Base-by-base conservation (phyloP, 30 jellyfish, hydroid and myxozoan genomes). In the Hydra vulgaris region DNA sequence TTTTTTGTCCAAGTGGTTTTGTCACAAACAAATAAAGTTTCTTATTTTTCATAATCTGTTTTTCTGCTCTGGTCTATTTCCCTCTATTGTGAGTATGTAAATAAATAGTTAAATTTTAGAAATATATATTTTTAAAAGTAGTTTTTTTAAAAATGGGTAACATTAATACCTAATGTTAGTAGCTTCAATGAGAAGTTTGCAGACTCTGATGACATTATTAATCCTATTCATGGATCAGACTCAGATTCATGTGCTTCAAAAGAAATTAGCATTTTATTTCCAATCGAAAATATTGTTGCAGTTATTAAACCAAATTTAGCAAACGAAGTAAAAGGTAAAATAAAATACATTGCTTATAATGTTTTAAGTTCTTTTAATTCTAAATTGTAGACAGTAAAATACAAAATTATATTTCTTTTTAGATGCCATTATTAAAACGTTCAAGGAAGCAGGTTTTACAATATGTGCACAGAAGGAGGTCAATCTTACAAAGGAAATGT, bases 191-290 rank as follows among this genome's bases (percentile, higher is more conserved):
- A 89, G 18, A 88, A 80, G n/a, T 90, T 90, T 70, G 87, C 97
- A 23, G 97, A 90, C 0, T 95, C 92, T 0, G 86, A 79, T 27
- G 93, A 71, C 0, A 70, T 26, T 8, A 82, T 90, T 71, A 90
- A 90, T 77, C 97, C 95, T 0, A 21, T 90, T 19, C 97, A 90
- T 71, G 97, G 97, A 1, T 94, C 97, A 16, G 97, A 82, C 8
- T 77, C 94, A 18, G 83, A 61, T 12, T 90, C 79, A 61, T 87
- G 88, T 0, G 97, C 89, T 15, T 83, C 83, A 19, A 79, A 80
- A 23, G 97, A 90, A 71, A 27, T 90, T 72, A 84, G 84, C 52
- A 73, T 73, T 0, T 76, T 90, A 72, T 90, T 90, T 80, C 97
- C 97, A 8, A 78, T 86, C 26, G 92, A 90, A 71, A 81, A 95